These are phyloP conservation scores for Ophthalmolycus amberensis DNA, from an alignment of 2,113 vertebrate species.

Conservation along the genomic window DNA sequence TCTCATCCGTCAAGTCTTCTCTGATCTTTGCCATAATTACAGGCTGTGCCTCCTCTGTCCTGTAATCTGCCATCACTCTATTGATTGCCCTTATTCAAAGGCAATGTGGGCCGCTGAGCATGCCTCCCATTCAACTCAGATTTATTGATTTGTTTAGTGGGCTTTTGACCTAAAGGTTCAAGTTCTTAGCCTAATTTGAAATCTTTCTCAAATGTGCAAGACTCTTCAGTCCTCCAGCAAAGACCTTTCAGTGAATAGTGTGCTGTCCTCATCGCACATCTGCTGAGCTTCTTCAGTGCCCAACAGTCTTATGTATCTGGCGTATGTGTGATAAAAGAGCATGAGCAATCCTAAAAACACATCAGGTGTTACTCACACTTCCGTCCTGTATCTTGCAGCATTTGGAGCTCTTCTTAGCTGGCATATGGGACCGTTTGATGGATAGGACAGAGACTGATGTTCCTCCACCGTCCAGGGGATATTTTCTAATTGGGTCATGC, in stretches of 20 bases:
- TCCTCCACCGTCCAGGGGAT: slow-evolving; percentile 39
- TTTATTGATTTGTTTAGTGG: slow-evolving; percentile 31
- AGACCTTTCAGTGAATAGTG: background rate
- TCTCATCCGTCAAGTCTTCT: slow-evolving; percentile 2
- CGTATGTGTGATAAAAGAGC: background rate
- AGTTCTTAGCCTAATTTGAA: background rate
- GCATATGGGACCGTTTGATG: slow-evolving; percentile 23
- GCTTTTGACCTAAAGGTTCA: background rate
- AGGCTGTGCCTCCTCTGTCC: slow-evolving; percentile 15
- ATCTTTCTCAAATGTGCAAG: background rate
- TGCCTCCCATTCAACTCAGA: slow-evolving; percentile 16
- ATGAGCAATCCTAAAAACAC: background rate
- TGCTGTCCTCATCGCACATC: background rate
- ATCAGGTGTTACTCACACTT: slow-evolving; percentile 7
- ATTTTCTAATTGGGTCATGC: slow-evolving; percentile 76
- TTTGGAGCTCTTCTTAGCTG: slow-evolving; percentile 22
- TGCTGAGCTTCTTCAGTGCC: background rate
- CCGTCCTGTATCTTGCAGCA: background rate
- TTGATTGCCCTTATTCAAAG: slow-evolving; percentile 55
- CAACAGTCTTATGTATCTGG: background rate
- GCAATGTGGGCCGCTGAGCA: slow-evolving; percentile 49
- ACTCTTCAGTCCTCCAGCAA: background rate
- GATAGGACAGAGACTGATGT: slow-evolving; percentile 38
- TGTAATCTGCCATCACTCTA: slow-evolving; percentile 50
- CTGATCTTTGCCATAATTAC: slow-evolving; percentile 31